These are phyloP conservation scores for Hydropotes inermis DNA, from an alignment of 2,113 vertebrate species.

Conservation along the genomic window DNA sequence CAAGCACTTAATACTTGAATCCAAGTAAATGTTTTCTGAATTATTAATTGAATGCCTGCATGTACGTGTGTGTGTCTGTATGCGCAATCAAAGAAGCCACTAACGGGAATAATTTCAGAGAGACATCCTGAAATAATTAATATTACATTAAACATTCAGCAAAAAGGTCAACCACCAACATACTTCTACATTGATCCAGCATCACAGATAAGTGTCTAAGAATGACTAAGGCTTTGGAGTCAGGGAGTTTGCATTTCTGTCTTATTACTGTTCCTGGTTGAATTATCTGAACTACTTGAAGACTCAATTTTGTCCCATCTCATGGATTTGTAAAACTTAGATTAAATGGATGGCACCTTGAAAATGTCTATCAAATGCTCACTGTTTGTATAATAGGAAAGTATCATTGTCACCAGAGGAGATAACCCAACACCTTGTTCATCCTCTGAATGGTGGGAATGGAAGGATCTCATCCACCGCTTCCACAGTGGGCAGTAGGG, in stretches of 20 bases:
- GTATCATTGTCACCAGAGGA: accelerated
- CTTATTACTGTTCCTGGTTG: not conserved
- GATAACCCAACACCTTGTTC: not conserved
- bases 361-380: not conserved
- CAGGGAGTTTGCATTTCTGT: not conserved
- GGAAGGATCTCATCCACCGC: not conserved
- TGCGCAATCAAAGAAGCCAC: not conserved
- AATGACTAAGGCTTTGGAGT: not conserved
- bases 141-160: not conserved
- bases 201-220: not conserved
- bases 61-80: not conserved
- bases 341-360: not conserved
- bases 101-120: not conserved
- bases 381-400: not conserved
- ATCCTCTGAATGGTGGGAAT: not conserved
- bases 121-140: slow-evolving; percentile 29
- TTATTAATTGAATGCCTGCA: not conserved
- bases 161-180: not conserved
- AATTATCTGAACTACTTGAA: not conserved
- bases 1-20: not conserved
- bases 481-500: not conserved
- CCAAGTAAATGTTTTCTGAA: not conserved
- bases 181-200: not conserved
- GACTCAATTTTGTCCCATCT: not conserved
- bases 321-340: not conserved